A percentile compares a stretch with the other conserved stretches of the same genome.
phyloP scores from a whole-genome alignment of 2,113 vertebrate genomes.

The Sturnus vulgaris region DNA sequence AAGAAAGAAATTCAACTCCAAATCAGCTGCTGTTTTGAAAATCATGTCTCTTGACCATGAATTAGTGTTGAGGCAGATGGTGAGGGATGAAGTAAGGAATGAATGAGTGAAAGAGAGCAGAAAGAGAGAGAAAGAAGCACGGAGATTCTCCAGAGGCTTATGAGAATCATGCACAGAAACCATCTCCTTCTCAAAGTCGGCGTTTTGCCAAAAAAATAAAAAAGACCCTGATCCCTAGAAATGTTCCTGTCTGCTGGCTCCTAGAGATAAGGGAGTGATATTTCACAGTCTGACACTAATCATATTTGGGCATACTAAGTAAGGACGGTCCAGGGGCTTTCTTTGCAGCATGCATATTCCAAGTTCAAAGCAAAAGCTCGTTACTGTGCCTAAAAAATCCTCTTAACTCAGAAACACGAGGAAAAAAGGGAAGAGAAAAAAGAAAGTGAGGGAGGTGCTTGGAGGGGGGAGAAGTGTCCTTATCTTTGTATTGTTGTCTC shows the following conservation, averaged over 20 bases:
- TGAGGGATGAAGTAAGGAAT: background rate
- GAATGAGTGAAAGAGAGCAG: background rate
- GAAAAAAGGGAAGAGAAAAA: constrained; percentile 42
- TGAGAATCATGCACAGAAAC: background rate
- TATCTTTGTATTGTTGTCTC: constrained; percentile 30
- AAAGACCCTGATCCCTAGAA: constrained; percentile 65
- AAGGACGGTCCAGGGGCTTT: constrained; percentile 67
- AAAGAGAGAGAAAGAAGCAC: background rate
- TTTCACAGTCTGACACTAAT: constrained; percentile 83
- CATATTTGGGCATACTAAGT: constrained; percentile 81
- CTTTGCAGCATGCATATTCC: constrained; percentile 68
- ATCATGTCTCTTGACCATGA: background rate
- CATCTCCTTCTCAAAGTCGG: constrained; percentile 55
- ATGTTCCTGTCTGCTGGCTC: constrained; percentile 75
- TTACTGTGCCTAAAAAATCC: constrained; percentile 76
- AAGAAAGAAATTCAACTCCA: background rate
- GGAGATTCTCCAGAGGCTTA: constrained; percentile 1
- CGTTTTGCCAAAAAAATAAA: constrained; percentile 54
- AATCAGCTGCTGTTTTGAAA: background rate
- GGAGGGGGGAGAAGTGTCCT: background rate
- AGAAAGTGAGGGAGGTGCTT: background rate
- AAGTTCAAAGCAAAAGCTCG: constrained; percentile 82
- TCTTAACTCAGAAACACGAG: constrained; percentile 73
- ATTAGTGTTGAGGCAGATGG: constrained; percentile 36
- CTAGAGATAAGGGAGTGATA: constrained; percentile 80